These are phyloP conservation scores for Betta splendens DNA, from an alignment of 2,797 vertebrate genomes.

Conservation along the genomic window DNA sequence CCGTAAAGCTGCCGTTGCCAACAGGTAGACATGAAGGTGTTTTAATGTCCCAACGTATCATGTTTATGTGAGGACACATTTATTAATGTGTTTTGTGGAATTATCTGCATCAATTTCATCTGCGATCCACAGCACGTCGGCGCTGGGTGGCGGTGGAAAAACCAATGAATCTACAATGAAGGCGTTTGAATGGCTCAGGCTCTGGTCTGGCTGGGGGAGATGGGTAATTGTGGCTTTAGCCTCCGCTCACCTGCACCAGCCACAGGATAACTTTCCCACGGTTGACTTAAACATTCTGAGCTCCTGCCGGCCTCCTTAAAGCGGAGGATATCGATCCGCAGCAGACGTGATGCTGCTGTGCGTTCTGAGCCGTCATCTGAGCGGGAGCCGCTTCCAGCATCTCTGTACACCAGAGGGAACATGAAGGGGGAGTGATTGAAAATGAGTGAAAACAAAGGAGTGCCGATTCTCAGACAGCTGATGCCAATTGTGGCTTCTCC, in stretches of 20 bases:
- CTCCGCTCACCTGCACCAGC: slow-evolving; percentile 61
- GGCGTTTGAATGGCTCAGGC: slow-evolving; percentile 19
- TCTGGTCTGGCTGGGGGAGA: slow-evolving; percentile 16
- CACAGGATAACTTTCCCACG: slow-evolving; percentile 74
- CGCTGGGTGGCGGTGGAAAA: slow-evolving; percentile 6
- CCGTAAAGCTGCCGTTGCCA: background rate
- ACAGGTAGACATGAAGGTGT: background rate
- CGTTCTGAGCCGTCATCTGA: slow-evolving; percentile 55
- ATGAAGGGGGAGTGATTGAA: slow-evolving; percentile 8
- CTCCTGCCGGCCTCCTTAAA: slow-evolving; percentile 48
- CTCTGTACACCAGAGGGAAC: slow-evolving; percentile 2
- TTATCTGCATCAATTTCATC: background rate
- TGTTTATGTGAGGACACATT: background rate
- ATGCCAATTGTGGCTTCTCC: slow-evolving; percentile 7
- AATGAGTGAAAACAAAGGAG: slow-evolving; percentile 6
- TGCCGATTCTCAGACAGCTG: slow-evolving; percentile 1
- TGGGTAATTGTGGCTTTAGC: slow-evolving; percentile 65
- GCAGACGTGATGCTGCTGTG: slow-evolving; percentile 62
- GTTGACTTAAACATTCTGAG: slow-evolving; percentile 72
- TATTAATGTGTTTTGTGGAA: background rate
- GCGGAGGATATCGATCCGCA: slow-evolving; percentile 73
- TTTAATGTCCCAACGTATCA: background rate
- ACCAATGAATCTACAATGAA: slow-evolving; percentile 14
- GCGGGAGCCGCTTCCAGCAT: slow-evolving; percentile 32
- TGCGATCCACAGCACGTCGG: too few species aligned